These are phyloP conservation scores for Formica aserva DNA, from an alignment of 2,888 invertebrate species.

Conservation along the genomic window DNA sequence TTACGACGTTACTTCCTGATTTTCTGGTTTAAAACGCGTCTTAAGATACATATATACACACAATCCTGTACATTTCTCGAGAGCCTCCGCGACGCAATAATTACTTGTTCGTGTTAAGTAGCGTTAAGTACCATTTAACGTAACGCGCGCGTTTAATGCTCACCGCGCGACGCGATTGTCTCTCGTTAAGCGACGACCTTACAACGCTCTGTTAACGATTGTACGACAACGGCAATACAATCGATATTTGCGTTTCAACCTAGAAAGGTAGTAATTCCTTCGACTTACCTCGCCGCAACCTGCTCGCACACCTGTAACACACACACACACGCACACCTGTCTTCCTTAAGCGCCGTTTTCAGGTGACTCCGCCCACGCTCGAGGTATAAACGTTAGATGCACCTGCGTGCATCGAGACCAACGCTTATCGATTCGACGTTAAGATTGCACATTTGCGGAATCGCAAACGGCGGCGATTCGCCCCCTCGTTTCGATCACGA, in stretches of 20 bases:
- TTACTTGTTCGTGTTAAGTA: slow-evolving; percentile 44
- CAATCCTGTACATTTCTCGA: slow-evolving; percentile 20
- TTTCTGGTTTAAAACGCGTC: neutral
- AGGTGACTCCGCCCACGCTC: slow-evolving; percentile 42
- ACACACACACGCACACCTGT: slow-evolving; percentile 19
- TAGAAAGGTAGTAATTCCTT: slow-evolving; percentile 46
- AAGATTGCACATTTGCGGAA: slow-evolving; percentile 29
- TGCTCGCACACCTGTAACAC: neutral
- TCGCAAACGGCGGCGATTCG: slow-evolving; percentile 12
- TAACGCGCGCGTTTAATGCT: neutral
- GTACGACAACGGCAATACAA: slow-evolving; percentile 73
- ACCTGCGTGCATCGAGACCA: slow-evolving; percentile 32
- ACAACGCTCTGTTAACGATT: slow-evolving; percentile 66
- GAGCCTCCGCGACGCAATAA: slow-evolving; percentile 44
- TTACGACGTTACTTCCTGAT: neutral
- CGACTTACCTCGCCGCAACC: slow-evolving; percentile 53
- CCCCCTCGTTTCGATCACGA: slow-evolving; percentile 1
- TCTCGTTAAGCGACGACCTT: slow-evolving; percentile 48
- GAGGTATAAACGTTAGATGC: slow-evolving; percentile 37
- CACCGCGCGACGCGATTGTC: slow-evolving; percentile 37
- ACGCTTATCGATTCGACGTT: slow-evolving; percentile 33
- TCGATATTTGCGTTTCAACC: slow-evolving; percentile 64
- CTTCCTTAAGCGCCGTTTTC: slow-evolving; percentile 56
- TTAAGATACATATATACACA: neutral
- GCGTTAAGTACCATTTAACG: slow-evolving; percentile 40